Evolutionary conservation across 2,797 vertebrate genomes (phyloP), one percentile per base, ranked within the genome.

Genomic region (Poeciliopsis infans): DNA sequence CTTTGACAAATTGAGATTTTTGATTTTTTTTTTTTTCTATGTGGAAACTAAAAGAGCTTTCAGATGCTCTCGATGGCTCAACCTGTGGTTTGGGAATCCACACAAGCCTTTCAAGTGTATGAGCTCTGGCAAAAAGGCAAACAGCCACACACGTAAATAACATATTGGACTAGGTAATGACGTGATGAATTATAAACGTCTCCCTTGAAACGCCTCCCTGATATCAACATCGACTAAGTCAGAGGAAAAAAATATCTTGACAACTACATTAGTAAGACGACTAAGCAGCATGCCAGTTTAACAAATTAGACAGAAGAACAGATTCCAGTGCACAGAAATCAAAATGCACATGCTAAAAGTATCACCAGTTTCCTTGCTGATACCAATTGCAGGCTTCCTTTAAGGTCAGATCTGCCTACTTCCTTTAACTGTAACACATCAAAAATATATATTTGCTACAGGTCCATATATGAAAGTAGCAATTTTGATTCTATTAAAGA

Each of bases 151-250:
- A 94, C 86, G 92, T 95, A 95, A 95, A 95, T 95, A 95, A 95
- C 94, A 95, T 93, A 95, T 93, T 91, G 94, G 91, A 92, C 92
- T 90, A 91, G 88, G 93, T 94, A 95, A 95, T 94, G 92, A 94
- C 86, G 80, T 82, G 85, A 95, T 95, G 93, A 95, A 94, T 95
- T 92, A 95, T 94, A 87, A 91, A 94, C 88, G 79, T 83, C 82
- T 92, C 90, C 92, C 87, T 73, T 90, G 90, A 87, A 93, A 93
- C 83, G 18, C 81, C 86, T 88, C 88, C 85, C 85, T 82, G 83
- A 88, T 88, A 93, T 91, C 92, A 90, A 91, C 91, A 89, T 91
- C 90, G 92, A 94, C 91, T 93, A 85, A 89, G 89, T 87, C 61
- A 83, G 88, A 75, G 33, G n/a, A 70, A 77, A 64, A 76, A 74